These are phyloP conservation scores for Apamea anceps DNA, from an alignment of 2,888 invertebrate genomes.

Conservation along the genomic window DNA sequence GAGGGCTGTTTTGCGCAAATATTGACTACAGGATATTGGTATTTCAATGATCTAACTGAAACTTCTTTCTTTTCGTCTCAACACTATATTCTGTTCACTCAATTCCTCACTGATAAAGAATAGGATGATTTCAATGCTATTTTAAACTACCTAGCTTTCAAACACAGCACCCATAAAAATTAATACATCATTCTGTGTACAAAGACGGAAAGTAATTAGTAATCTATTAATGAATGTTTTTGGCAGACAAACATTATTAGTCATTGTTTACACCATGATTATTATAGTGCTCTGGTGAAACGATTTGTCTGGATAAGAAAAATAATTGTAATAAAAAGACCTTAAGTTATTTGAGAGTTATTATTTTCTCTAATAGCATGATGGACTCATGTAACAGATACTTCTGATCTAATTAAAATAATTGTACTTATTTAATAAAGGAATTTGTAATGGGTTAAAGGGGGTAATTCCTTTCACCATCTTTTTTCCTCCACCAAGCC, in stretches of 20 bases:
- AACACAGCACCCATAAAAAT: constrained; percentile 18
- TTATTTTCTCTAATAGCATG: no score
- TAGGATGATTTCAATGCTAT: constrained; percentile 14
- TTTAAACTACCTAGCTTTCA: neutral
- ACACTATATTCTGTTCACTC: neutral
- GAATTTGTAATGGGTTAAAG: no score
- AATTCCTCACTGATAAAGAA: constrained; percentile 3
- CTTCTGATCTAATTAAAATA: no score
- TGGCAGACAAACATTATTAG: constrained; percentile 27
- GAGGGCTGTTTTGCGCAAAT: neutral
- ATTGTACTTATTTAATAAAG: no score
- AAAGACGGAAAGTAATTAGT: constrained; percentile 34
- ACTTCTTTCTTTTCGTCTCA: neutral
- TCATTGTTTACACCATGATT: constrained; percentile 8
- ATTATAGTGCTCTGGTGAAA: neutral
- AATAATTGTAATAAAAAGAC: no score
- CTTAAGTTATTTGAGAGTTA: no score
- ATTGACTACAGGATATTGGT: neutral
- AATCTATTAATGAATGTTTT: constrained; percentile 33
- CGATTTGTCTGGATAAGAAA: neutral
- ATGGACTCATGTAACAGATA: no score
- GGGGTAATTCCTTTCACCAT: neutral
- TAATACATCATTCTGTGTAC: constrained; percentile 20
- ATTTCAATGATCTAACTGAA: neutral
- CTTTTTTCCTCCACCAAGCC: neutral